Evolutionary conservation across 2,113 vertebrate species (phyloP).

Genomic region (Falcunculus frontatus): DNA sequence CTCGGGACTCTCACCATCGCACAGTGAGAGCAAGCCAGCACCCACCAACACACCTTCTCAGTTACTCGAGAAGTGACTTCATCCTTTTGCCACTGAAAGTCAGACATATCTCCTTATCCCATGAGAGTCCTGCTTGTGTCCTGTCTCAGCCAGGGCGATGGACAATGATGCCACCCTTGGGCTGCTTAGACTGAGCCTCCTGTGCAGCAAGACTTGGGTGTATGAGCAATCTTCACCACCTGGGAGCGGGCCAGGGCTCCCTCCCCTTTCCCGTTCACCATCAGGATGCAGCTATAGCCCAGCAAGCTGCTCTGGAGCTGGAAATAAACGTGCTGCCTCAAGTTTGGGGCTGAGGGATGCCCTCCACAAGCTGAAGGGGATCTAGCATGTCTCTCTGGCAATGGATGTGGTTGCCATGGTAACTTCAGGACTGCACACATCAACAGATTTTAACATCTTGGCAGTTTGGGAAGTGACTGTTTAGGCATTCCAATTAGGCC

Average conservation of each 20-base stretch:
- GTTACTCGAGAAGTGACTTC: background rate
- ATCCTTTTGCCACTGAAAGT: background rate
- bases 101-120: background rate
- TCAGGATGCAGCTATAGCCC: background rate
- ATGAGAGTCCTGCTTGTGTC: background rate
- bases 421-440: constrained; percentile 68
- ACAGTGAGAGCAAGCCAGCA: background rate
- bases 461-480: constrained; percentile 76
- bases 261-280: background rate
- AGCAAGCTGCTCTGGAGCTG: background rate
- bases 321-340: constrained; percentile 22
- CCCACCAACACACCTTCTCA: background rate
- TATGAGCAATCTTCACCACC: background rate
- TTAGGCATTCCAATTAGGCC: constrained; percentile 75
- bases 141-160: background rate
- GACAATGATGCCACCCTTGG: background rate
- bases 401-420: constrained; percentile 68
- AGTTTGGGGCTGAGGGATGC: constrained; percentile 42
- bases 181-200: background rate
- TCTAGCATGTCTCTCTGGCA: constrained; percentile 37
- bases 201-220: background rate
- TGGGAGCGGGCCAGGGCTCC: background rate
- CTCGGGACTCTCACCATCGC: background rate
- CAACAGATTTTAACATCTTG: constrained; percentile 75
- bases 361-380: constrained; percentile 52